A percentile compares a stretch with the other conserved stretches of the same genome.
phyloP scores from a whole-genome alignment of 2,888 invertebrate genomes.

The Aphidoletes aphidimyza region DNA sequence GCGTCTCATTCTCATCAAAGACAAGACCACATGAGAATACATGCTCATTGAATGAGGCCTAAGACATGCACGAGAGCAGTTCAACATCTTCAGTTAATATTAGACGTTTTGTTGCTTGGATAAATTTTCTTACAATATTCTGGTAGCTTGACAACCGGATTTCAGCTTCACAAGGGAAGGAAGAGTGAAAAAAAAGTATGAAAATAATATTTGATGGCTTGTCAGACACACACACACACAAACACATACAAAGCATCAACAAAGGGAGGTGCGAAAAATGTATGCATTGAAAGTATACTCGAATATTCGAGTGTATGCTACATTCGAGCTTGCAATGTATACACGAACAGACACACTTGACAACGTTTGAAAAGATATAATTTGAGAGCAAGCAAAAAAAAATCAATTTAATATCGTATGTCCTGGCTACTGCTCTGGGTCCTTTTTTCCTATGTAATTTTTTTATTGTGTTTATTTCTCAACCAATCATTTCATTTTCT shows the following conservation, averaged over 20 bases:
- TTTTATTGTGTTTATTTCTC: not conserved
- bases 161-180: not conserved
- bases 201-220: not conserved
- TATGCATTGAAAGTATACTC: not conserved
- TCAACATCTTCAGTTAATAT: constrained; percentile 17
- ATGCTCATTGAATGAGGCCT: not conserved
- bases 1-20: constrained; percentile 12
- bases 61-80: not conserved
- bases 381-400: not conserved
- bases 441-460: not conserved
- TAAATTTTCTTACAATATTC: constrained; percentile 4
- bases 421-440: not conserved
- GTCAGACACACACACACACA: constrained; percentile 7
- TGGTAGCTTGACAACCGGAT: constrained; percentile 33
- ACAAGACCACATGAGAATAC: not conserved
- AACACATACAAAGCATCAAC: too few relatives aligned
- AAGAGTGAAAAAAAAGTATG: not conserved
- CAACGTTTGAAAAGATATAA: not conserved
- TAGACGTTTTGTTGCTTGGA: constrained; percentile 23
- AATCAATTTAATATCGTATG: not conserved
- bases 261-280: not conserved
- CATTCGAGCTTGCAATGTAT: not conserved
- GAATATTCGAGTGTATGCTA: not conserved
- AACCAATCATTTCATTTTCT: not conserved
- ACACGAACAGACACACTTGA: not conserved